phyloP scores from a whole-genome alignment of 2,113 vertebrate species.

The Gila orcuttii region DNA sequence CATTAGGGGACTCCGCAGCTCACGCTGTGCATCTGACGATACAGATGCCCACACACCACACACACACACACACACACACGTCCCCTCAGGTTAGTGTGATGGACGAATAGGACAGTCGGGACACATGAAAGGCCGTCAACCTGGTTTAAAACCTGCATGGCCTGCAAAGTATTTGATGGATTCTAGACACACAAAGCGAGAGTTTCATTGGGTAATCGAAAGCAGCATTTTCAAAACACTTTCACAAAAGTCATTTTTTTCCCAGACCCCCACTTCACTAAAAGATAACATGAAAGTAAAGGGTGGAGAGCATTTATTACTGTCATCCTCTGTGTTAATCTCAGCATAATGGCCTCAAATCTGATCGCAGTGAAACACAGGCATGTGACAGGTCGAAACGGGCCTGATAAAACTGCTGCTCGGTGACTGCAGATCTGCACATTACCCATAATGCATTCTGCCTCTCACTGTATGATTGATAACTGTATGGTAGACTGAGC shows the following conservation, averaged over 20 bases:
- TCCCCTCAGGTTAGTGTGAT: constrained; percentile 31
- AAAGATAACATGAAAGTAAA: constrained; percentile 22
- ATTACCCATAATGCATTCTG: constrained; percentile 12
- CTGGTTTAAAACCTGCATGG: constrained; percentile 1
- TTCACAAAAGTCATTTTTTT: not conserved
- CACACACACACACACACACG: no score
- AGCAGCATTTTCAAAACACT: not conserved
- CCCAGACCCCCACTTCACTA: not conserved
- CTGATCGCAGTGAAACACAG: not conserved
- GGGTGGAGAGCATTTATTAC: not conserved
- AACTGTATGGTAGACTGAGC: not conserved
- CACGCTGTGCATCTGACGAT: not conserved
- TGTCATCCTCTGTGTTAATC: not conserved
- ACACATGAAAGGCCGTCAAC: not conserved
- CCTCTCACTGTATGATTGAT: constrained; percentile 24
- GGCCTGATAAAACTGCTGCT: not conserved
- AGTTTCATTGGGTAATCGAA: not conserved
- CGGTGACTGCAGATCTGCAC: not conserved
- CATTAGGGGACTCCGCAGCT: not conserved
- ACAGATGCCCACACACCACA: not conserved
- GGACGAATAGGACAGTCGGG: not conserved
- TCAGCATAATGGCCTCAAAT: not conserved
- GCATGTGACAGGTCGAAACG: not conserved
- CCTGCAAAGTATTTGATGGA: not conserved
- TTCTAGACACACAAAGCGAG: not conserved